Evolutionary conservation across 2,113 vertebrate species (phyloP).

Genomic region (Menidia beryllina): DNA sequence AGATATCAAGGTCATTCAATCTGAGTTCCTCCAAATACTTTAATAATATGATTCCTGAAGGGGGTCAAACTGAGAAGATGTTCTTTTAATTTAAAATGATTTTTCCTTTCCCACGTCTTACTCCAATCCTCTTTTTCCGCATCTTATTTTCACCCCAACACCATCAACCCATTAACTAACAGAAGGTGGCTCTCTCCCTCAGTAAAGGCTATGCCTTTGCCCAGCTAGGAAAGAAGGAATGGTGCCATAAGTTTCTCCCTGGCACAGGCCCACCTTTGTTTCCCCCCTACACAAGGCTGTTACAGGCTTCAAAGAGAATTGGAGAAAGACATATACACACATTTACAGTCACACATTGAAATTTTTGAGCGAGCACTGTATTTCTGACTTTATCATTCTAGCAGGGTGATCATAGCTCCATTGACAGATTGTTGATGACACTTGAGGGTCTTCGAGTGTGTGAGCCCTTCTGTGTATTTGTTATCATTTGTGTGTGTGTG

Average conservation of each 20-base stretch:
- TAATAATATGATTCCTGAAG: background rate
- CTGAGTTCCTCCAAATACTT: constrained; percentile 3
- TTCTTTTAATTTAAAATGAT: constrained; percentile 21
- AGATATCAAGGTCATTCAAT: background rate
- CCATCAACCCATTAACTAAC: constrained; percentile 61
- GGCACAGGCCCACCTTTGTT: constrained; percentile 85
- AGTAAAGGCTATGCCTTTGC: constrained; percentile 84
- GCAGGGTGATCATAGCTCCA: constrained; percentile 82
- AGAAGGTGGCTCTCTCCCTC: constrained; percentile 84
- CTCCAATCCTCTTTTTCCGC: too few relatives aligned
- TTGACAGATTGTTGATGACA: constrained; percentile 71
- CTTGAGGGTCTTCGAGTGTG: constrained; percentile 60
- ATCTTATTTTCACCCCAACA: constrained; percentile 11
- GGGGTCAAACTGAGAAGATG: constrained; percentile 4
- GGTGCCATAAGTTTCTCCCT: constrained; percentile 84
- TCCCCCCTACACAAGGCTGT: constrained; percentile 79
- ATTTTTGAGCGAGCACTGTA: constrained; percentile 79
- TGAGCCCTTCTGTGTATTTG: constrained; percentile 30
- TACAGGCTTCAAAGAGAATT: constrained; percentile 85
- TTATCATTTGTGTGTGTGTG: constrained; percentile 43
- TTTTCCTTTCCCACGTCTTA: constrained; percentile 32
- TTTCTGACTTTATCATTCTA: constrained; percentile 85
- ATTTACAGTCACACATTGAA: constrained; percentile 26
- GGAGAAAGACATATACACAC: constrained; percentile 67
- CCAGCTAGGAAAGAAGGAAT: constrained; percentile 82